Base-by-base conservation (phyloP, 2,888 invertebrate genomes). In the Parnassius smintheus region DNA sequence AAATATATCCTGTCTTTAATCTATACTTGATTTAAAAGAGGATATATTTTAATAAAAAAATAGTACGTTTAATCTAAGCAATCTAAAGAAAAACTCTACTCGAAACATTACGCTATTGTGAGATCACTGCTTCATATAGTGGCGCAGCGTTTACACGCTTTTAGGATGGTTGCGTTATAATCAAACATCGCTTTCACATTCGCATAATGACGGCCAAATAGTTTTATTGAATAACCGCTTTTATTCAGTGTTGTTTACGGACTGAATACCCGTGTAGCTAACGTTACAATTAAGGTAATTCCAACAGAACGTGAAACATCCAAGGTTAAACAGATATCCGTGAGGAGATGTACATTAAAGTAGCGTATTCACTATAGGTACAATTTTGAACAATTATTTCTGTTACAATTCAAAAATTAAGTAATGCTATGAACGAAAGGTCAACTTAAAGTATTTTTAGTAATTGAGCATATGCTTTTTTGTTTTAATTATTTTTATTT, bases 151-250 rank as follows among this genome's bases (percentile, higher is more conserved):
- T 42, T 59, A 56, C 22, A 56, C 52, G 42, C 51, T 59, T 60
- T 64, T 57, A 22, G 35, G 12, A 13, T n/a, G 12, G 56, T 59
- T 64, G 60, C 60, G 56, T 56, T 49, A 53, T 52, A 56, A 56
- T 60, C 56, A 51, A 59, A 56, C 56, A 48, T 42, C 52, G 60
- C 66, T 63, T 63, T 66, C 61, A 63, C 63, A 64, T 63, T 60
- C 63, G 46, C 56, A 41, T 22, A n/a, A 48, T 63, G 62, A 63
- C 55, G 62, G 57, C 25, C 57, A 57, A 56, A 54, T 48, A 22
- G 46, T 56, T 56, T 59, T 66, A 69, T 69, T 68, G 67, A 67
- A 70, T 68, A 61, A 54, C 45, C 46, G 62, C 66, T 64, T 64
- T 48, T 60, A 59, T n/a, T 11, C 0, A 3, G 13, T 2, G 9